Evolutionary conservation across 2,888 invertebrate genomes (phyloP).

Genomic region (Anoncus sp.): DNA sequence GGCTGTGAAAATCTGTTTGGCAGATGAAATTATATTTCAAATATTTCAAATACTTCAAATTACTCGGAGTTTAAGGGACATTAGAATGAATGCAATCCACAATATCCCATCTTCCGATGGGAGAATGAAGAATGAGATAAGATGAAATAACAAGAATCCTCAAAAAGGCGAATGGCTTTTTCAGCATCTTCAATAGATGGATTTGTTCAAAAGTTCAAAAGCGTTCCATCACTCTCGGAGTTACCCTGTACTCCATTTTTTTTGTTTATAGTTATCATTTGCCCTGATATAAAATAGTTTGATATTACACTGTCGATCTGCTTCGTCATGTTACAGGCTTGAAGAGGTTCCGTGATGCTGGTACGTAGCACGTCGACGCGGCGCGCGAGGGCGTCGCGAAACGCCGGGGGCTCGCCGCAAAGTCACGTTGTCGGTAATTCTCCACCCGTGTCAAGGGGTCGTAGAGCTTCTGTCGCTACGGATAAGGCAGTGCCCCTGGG

Average conservation of each 20-base stretch:
- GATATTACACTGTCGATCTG: not conserved
- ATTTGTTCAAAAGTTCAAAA: no score
- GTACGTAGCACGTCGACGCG: slow-evolving; percentile 88
- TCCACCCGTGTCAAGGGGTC: slow-evolving; percentile 73
- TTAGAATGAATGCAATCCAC: no score
- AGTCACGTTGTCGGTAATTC: slow-evolving; percentile 82
- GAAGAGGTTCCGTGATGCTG: slow-evolving; percentile 84
- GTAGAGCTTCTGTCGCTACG: slow-evolving; percentile 80
- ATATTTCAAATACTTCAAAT: no score
- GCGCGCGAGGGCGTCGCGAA: slow-evolving; percentile 88
- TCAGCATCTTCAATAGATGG: no score
- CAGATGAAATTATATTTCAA: no score
- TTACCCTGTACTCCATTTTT: not conserved
- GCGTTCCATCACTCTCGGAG: not conserved
- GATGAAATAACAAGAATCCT: no score
- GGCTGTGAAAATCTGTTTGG: no score
- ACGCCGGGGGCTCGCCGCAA: slow-evolving; percentile 87
- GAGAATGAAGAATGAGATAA: no score
- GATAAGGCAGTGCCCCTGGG: slow-evolving; percentile 80
- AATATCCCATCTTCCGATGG: no score
- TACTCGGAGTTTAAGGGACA: no score
- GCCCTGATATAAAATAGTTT: not conserved
- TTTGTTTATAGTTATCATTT: not conserved
- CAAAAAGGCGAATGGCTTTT: no score
- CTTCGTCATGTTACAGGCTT: slow-evolving; percentile 64